phyloP scores from a whole-genome alignment of 2,888 invertebrate genomes.

The Omphaloscelis lunosa region DNA sequence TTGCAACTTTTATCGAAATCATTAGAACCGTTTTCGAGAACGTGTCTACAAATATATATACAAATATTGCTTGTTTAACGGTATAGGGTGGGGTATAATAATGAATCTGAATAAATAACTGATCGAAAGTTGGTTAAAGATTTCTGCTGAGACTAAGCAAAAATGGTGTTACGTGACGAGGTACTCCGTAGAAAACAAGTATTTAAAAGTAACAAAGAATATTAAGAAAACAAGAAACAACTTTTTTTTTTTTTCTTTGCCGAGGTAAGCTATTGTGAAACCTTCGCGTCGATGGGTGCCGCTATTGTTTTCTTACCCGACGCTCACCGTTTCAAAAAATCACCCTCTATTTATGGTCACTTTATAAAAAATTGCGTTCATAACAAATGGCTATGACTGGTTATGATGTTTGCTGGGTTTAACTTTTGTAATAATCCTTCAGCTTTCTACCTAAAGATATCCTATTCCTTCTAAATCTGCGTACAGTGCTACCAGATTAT shows the following conservation, averaged over 20 bases:
- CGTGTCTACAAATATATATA: no score
- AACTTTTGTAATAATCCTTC: constrained; percentile 1
- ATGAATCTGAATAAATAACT: not conserved
- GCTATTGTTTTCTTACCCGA: constrained; percentile 2
- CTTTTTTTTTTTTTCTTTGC: not conserved
- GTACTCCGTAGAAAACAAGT: not conserved
- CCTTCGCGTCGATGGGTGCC: not conserved
- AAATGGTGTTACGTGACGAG: not conserved
- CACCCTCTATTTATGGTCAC: not conserved
- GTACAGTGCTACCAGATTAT: constrained; percentile 24
- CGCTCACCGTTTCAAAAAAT: not conserved
- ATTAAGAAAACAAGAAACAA: not conserved
- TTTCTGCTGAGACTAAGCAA: not conserved
- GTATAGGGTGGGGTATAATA: no score
- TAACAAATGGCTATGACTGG: not conserved
- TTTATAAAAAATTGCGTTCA: not conserved
- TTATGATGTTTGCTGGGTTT: constrained; percentile 5
- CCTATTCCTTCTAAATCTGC: not conserved
- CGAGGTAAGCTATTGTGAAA: constrained; percentile 15
- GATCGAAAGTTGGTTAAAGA: not conserved
- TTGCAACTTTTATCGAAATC: no score
- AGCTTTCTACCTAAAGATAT: constrained; percentile 9
- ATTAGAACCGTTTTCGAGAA: no score
- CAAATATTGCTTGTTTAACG: no score
- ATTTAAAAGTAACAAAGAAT: not conserved